phyloP scores from a whole-genome alignment of 2,797 vertebrate species.

The Melanotaenia parkinsoni region DNA sequence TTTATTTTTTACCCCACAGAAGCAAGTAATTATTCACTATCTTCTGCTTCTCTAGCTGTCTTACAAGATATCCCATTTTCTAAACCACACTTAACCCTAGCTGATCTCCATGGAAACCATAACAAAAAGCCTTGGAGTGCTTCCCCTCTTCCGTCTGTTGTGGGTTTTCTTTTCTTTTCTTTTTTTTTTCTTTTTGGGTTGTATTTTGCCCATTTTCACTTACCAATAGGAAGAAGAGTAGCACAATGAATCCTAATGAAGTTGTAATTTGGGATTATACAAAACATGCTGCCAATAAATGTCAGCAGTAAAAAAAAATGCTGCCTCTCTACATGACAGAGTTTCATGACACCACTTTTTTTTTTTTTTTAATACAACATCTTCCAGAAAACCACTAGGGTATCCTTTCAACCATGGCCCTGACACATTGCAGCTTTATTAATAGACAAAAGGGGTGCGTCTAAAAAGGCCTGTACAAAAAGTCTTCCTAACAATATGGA shows the following conservation, averaged over 20 bases:
- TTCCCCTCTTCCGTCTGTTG: conserved; percentile 37
- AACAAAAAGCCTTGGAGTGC: conserved; percentile 46
- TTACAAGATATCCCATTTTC: conserved; percentile 25
- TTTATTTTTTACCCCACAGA: not conserved
- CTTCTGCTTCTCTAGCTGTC: not conserved
- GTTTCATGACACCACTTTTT: not conserved
- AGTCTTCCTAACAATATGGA: conserved; percentile 15
- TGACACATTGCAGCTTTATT: conserved; percentile 1
- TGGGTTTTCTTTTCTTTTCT: conserved; percentile 45
- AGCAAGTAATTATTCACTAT: conserved; percentile 31
- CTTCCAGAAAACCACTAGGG: not conserved
- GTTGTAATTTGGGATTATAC: not conserved
- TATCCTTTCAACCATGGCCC: not conserved
- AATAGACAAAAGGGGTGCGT: not conserved
- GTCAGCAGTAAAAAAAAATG: not conserved
- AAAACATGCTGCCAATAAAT: not conserved
- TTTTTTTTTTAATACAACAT: not conserved
- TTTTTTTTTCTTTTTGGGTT: conserved; percentile 50
- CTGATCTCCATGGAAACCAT: conserved; percentile 62
- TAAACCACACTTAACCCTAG: conserved; percentile 31
- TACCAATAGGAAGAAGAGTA: conserved; percentile 34
- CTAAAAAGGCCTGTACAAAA: not conserved
- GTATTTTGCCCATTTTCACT: conserved; percentile 60
- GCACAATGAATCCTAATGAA: conserved; percentile 31
- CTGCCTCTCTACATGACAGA: not conserved